Conservation (phyloP, 2,888 invertebrate genomes). For the Lepidochitona cinerea region DNA sequence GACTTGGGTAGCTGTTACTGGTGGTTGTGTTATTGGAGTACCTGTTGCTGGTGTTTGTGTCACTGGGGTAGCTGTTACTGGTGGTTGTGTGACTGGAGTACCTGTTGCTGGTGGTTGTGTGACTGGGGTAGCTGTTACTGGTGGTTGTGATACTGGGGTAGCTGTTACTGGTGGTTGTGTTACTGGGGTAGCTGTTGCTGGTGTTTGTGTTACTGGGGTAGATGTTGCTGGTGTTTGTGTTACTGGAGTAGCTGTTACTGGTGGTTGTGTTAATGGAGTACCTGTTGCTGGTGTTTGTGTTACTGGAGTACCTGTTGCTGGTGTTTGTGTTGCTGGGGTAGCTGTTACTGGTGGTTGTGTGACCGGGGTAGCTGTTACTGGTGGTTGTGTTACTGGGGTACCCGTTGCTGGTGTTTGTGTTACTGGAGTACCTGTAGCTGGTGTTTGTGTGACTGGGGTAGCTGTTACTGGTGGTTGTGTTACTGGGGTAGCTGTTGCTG, state of each 20-base stretch:
- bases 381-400: not conserved
- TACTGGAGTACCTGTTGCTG: not conserved
- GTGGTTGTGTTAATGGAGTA: not conserved
- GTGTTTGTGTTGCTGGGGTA: not conserved
- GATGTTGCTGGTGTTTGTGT: not conserved
- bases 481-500: not conserved
- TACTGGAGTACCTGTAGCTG: not conserved
- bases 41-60: not conserved
- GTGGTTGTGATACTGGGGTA: not conserved
- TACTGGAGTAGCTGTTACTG: not conserved
- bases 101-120: not conserved
- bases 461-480: not conserved
- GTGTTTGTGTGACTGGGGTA: not conserved
- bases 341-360: not conserved
- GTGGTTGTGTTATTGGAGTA: not conserved
- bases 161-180: not conserved
- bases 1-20: not conserved
- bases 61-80: not conserved
- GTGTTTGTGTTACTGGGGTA: not conserved
- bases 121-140: not conserved
- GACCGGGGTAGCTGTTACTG: not conserved
- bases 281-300: not conserved
- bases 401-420: not conserved
- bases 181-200: not conserved
- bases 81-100: not conserved